Percentiles rank a stretch among this genome's conserved stretches.
These are phyloP conservation scores for Julus scandinavius DNA, from an alignment of 2,888 invertebrate genomes.

Conservation along the genomic window DNA sequence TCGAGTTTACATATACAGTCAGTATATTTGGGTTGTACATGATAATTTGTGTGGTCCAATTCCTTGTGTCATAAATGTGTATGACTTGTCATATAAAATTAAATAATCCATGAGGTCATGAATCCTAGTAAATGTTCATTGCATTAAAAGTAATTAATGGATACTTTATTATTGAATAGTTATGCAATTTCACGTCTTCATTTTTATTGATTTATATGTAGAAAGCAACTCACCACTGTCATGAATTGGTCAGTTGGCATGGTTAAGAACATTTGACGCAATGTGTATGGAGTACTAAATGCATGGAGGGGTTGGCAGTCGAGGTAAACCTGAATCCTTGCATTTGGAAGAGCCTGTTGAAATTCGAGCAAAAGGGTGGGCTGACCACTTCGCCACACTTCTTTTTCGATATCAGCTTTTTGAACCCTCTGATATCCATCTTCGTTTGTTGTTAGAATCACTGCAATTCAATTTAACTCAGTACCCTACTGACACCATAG, in stretches of 20 bases:
- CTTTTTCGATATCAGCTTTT: conserved; percentile 55
- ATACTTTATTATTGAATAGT: no score
- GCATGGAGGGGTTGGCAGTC: conserved; percentile 53
- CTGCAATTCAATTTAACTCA: background rate
- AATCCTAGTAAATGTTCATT: no score
- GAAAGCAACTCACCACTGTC: conserved; percentile 52
- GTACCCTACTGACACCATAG: no score
- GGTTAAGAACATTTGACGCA: conserved; percentile 51
- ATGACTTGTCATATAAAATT: no score
- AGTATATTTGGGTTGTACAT: background rate
- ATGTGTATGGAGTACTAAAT: conserved; percentile 51
- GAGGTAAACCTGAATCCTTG: conserved; percentile 54
- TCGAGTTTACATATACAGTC: background rate
- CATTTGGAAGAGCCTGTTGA: conserved; percentile 50
- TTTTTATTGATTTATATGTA: background rate
- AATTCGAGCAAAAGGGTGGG: conserved; percentile 55
- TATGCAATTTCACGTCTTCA: background rate
- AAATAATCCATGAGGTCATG: no score
- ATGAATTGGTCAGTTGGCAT: conserved; percentile 52
- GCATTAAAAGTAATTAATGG: no score
- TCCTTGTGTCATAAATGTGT: no score
- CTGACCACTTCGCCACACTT: conserved; percentile 54
- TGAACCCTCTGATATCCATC: conserved; percentile 53
- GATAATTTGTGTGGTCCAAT: background rate
- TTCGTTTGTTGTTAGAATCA: conserved; percentile 52